phyloP scores from a whole-genome alignment of 1,140 invertebrate genomes.

The Neoseiulus cucumeris region DNA sequence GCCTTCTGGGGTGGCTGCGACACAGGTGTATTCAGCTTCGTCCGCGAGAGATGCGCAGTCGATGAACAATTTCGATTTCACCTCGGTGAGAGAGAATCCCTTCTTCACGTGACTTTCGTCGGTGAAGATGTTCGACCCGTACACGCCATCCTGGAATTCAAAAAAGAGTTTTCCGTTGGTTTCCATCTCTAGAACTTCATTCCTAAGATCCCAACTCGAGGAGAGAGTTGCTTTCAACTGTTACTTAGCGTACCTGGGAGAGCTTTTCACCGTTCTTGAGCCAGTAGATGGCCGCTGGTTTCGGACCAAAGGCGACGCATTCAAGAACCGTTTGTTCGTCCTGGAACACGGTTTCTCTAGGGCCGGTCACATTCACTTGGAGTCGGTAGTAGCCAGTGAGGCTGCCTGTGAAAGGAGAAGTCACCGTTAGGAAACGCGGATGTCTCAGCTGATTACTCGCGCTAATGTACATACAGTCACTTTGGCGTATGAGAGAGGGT shows the following conservation, averaged over 20 bases:
- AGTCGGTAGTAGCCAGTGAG: neutral
- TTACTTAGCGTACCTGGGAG: conserved; percentile 22
- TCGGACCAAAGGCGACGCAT: conserved; percentile 32
- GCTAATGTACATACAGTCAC: no score
- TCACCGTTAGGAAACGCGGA: no score
- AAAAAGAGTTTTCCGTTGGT: no score
- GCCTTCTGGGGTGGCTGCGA: conserved; percentile 37
- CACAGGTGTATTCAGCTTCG: conserved; percentile 44
- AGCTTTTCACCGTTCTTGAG: conserved; percentile 29
- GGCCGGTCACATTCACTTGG: neutral
- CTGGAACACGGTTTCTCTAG: neutral
- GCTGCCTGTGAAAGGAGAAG: no score
- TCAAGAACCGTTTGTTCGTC: conserved; percentile 22
- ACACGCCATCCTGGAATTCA: no score
- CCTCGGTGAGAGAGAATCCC: conserved; percentile 24
- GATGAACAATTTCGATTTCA: conserved; percentile 42
- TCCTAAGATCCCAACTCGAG: no score
- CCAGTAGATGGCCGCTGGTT: conserved; percentile 34
- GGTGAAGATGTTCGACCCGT: no score
- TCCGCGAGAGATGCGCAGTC: conserved; percentile 37
- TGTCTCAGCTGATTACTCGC: no score
- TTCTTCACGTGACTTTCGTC: no score
- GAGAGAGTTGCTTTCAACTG: neutral
- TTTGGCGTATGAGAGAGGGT: no score
- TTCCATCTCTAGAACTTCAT: no score